Evolutionary conservation across 2,888 invertebrate genomes (phyloP), one percentile per base, ranked within the genome.

Genomic region (Stegophylla sp.): DNA sequence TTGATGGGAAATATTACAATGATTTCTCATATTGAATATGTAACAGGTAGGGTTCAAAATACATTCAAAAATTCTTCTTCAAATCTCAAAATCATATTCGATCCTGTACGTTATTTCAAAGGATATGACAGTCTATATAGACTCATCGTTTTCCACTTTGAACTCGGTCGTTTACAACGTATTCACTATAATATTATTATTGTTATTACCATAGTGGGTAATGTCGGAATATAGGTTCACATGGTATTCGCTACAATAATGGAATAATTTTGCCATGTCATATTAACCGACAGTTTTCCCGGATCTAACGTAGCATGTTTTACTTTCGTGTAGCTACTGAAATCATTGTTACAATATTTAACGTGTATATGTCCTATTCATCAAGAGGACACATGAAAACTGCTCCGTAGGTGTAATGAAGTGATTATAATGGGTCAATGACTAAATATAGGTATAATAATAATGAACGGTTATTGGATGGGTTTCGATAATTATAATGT

Each of bases 201-300:
- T n/a, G n/a, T n/a, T 7, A 7, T 34, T 34, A 7, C 7, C 34
- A 7, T 34, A 34, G 34, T 34, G 34, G 34, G 7, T 7, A 7
- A 34, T 34, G 34, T 34, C 34, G 7, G 34, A 34, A 34, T 34
- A 34, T 34, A 34, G 34, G 34, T 20, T 10, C 12, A 20, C 23
- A 20, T 9, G n/a, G 51, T 12, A 56, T 20, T 7, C 12, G 23
- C 12, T 23, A 61, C 28, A 28, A 7, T 15, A 61, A 9, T 34
- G 17, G 17, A 34, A 28, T 28, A 28, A 34, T 63, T 63, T 28
- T 34, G 63, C 76, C 3, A 7, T 43, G 34, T 76, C 64, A 64
- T 64, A 53, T 75, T 34, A 64, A 43, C 23, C 64, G 20, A 34
- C 45, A 23, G 1, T 43, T 56, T 66, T 76, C 43, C 15, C 43